Evolutionary conservation across 1,140 invertebrate genomes (phyloP), one percentile per base, ranked within the genome.

Genomic region (Dryas iulia): DNA sequence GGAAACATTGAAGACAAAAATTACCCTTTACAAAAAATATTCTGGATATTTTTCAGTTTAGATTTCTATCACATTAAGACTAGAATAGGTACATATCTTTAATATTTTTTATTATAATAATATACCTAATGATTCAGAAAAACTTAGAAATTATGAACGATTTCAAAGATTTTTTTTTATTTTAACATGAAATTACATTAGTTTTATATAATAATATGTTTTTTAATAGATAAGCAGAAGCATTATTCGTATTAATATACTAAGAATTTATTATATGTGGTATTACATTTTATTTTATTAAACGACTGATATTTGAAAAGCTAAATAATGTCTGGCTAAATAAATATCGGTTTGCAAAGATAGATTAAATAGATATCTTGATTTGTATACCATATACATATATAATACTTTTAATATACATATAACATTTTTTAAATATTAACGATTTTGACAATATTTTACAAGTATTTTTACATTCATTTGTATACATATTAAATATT

Each of bases 1-100:
- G 39, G 18, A 47, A 47, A 18, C 4, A 8, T 60, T 60, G 24
- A 47, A 60, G 33, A 60, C 12, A 60, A 26, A 47, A 47, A 14
- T 10, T 28, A 18, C n/a, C n/a, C 25, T 47, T 60, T 47, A 60
- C 33, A 47, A 47, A 60, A 39, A 39, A 39, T 3, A 21, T 18
- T 47, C 35, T 47, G 7, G 1, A 47, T 18, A 21, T 14, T 21
- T 2, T 47, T 47, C 7, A 18, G 18, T 21, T 2, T 26, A 3
- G 33, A 47, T 47, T 47, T 47, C 14, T 25, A 47, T 59, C 14
- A 60, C 10, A 60, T 24, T 8, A 18, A 21, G n/a, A 47, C 14
- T 47, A 21, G n/a, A 47, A 47, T 8, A 39, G 5, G 6, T 21
- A 21, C 35, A 47, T 8, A n/a, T n/a, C 7, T 47, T 47, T n/a